Evolutionary conservation across 2,797 vertebrate species (phyloP), one percentile per base, ranked within the genome.

Genomic region (Parotocinclus haroldoi): DNA sequence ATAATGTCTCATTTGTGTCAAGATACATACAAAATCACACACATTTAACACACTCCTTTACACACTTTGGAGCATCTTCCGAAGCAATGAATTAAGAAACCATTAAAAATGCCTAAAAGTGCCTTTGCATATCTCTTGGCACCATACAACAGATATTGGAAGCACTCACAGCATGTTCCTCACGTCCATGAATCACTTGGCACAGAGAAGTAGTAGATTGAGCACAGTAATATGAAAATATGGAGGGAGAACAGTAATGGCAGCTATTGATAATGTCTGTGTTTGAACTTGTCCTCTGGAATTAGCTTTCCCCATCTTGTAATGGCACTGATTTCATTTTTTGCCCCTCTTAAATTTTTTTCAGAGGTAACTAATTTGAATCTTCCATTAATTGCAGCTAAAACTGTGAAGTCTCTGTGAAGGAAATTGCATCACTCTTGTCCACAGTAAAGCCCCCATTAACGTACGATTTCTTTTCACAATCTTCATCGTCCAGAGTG

Each of bases 351-450:
- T n/a, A n/a, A 62, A 78, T 55, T 74, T 60, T 11, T 27, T 44
- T 66, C 59, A 54, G 19, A 63, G 45, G 46, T 54, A 37, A 53
- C 49, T 44, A 38, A 8, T 55, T 62, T 46, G n/a, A 19, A 27
- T 18, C 66, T 44, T 46, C 39, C 61, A 17, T 7, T 52, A 19
- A 9, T 44, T 18, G 52, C n/a, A 67, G 64, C 90, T 93, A 99
- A 84, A 99, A 99, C 84, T 98, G 95, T 46, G 97, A 99, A 58
- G 96, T 99, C 81, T 99, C 94, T 0, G 95, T 99, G 74, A 98
- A 98, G 14, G 96, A 98, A 86, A 98, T 92, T 1, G 93, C 87
- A 58, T 99, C 97, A 9, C 94, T 95, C 83, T 96, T 99, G 88
- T 99, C 97, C 1, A 98, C 76, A 0, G 95, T 91, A 84, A 99